Percentiles rank a stretch among this genome's conserved stretches.
Evolutionary conservation across 2,113 vertebrate genomes (phyloP).

Genomic region (Onychorhynchus coronatus): DNA sequence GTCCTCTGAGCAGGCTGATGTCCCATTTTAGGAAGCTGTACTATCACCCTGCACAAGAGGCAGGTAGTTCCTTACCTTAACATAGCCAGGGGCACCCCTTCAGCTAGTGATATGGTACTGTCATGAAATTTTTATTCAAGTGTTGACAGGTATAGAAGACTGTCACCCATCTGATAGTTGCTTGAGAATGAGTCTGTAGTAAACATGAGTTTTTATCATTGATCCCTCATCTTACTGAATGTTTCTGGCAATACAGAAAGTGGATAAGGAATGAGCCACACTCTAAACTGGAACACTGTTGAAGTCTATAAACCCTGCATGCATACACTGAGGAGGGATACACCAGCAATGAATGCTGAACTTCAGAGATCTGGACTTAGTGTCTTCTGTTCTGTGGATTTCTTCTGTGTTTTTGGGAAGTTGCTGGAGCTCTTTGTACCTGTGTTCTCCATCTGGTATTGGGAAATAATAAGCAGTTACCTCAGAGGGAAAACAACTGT

Average conservation of each 20-base stretch:
- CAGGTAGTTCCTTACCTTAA: not conserved
- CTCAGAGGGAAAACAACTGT: not conserved
- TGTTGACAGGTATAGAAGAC: not conserved
- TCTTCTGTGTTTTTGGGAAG: not conserved
- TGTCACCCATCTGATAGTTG: not conserved
- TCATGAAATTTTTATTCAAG: not conserved
- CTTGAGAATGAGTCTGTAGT: not conserved
- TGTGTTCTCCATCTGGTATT: not conserved
- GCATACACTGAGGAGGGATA: rapidly evolving
- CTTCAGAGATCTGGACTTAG: not conserved
- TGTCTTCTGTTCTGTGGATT: not conserved
- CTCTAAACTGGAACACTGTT: not conserved
- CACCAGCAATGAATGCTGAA: not conserved
- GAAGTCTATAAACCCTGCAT: not conserved
- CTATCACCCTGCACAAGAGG: too few species aligned
- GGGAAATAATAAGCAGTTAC: not conserved
- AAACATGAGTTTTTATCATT: not conserved
- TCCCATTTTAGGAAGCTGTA: not conserved
- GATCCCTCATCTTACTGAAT: not conserved
- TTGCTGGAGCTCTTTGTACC: not conserved
- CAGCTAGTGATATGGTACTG: not conserved
- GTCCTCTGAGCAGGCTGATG: not conserved
- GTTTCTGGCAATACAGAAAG: not conserved
- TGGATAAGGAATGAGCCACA: not conserved
- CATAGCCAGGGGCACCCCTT: not conserved